Conservation (phyloP, 2,888 invertebrate genomes). For the Temnothorax unifasciatus region DNA sequence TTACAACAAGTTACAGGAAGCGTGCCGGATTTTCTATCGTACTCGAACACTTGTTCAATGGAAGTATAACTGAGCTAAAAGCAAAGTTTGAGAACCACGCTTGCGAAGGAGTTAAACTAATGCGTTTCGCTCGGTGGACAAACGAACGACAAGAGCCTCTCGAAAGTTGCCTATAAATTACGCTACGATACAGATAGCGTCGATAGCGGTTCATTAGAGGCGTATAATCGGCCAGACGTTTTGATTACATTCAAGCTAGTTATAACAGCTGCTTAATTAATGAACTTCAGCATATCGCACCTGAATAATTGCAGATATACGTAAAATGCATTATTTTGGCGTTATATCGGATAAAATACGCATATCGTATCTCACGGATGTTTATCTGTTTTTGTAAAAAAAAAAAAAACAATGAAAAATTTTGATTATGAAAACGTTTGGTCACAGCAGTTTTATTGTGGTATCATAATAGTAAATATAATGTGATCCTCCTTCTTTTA, state of each 20-base stretch:
- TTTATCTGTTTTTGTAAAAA: not conserved
- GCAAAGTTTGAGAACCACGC: slow-evolving; percentile 75
- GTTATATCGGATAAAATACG: not conserved
- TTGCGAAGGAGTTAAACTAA: slow-evolving; percentile 71
- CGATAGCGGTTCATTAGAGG: slow-evolving; percentile 32
- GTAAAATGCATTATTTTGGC: not conserved
- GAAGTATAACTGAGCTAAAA: slow-evolving; percentile 67
- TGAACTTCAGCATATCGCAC: not conserved
- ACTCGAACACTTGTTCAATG: slow-evolving; percentile 49
- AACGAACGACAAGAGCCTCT: slow-evolving; percentile 57
- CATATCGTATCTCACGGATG: not conserved
- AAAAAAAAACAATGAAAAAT: not conserved
- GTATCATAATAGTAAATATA: not conserved
- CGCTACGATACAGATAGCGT: slow-evolving; percentile 34
- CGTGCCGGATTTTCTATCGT: slow-evolving; percentile 61
- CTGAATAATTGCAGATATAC: not conserved
- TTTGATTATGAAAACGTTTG: not conserved
- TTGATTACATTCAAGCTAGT: not conserved
- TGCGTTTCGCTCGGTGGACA: slow-evolving; percentile 60
- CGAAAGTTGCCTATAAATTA: slow-evolving; percentile 70
- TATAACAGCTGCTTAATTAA: slow-evolving; percentile 6
- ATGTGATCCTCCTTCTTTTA: too few species aligned
- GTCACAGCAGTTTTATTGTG: not conserved
- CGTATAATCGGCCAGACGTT: slow-evolving; percentile 11
- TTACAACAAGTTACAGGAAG: slow-evolving; percentile 64